Evolutionary conservation across 2,797 vertebrate species (phyloP).

Genomic region (Artibeus jamaicensis): DNA sequence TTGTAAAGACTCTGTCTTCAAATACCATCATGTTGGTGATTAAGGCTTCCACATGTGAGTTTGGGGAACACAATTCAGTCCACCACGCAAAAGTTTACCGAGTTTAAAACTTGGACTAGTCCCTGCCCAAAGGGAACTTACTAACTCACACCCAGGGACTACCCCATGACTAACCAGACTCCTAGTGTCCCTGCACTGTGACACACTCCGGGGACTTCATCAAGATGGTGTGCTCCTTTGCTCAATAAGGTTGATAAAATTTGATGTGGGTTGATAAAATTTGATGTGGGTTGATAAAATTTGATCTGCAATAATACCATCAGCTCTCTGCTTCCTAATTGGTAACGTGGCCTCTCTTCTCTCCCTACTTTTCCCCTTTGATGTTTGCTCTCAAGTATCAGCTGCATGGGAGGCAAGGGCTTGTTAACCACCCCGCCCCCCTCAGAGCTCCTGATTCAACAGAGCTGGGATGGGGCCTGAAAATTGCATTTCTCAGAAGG

Average conservation of each 20-base stretch:
- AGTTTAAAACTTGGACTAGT: background rate
- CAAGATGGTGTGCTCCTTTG: background rate
- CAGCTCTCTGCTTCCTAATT: background rate
- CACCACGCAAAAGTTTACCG: background rate
- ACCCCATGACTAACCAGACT: background rate
- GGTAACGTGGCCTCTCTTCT: background rate
- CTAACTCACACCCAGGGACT: background rate
- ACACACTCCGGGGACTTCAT: background rate
- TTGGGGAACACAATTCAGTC: background rate
- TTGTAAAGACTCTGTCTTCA: background rate
- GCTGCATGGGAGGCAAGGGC: background rate
- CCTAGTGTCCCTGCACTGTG: background rate
- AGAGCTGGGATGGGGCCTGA: too few relatives aligned
- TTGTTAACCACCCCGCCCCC: background rate
- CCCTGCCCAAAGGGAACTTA: background rate
- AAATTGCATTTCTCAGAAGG: background rate
- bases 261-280: too few relatives aligned
- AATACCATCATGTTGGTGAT: background rate
- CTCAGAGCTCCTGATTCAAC: background rate
- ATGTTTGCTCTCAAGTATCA: background rate
- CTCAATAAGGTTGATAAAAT: background rate
- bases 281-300: too few relatives aligned
- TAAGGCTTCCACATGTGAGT: background rate
- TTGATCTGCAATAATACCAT: background rate
- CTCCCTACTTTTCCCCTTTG: background rate